phyloP scores from a whole-genome alignment of 37 sponge, comb jelly and placozoan genomes.

The Haliclona indistincta region DNA sequence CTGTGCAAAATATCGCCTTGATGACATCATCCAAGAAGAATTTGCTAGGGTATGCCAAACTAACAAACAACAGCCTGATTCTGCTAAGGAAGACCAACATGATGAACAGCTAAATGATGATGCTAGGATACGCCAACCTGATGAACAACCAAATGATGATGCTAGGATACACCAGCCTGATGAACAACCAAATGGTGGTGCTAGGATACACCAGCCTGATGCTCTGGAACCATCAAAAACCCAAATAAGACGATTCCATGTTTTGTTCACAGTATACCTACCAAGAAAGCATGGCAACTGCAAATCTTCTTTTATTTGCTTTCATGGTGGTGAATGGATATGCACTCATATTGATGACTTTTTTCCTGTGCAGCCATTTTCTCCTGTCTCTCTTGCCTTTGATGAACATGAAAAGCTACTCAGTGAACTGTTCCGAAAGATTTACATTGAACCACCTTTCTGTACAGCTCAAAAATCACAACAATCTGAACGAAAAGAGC shows the following conservation, averaged over 20 bases:
- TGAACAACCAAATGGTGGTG: not conserved
- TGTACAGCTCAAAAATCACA: no score
- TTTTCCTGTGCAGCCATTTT: slow-evolving; percentile 5
- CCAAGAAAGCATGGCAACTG: slow-evolving; percentile 41
- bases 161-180: not conserved
- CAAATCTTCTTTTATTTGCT: slow-evolving; percentile 60
- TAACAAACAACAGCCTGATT: no score
- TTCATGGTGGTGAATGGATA: slow-evolving; percentile 74
- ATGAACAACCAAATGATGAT: not conserved
- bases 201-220: not conserved
- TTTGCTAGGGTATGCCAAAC: not conserved
- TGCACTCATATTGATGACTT: slow-evolving; percentile 75
- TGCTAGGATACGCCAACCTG: no score
- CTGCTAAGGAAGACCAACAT: no score
- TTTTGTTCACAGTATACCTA: slow-evolving; percentile 59
- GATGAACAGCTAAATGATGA: no score
- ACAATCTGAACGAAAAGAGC: no score
- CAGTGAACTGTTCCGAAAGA: no score
- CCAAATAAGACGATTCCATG: slow-evolving; percentile 22
- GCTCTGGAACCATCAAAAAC: no score
- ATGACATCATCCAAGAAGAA: slow-evolving; percentile 4
- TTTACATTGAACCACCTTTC: no score
- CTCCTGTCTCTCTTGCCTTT: not conserved
- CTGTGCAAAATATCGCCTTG: slow-evolving; percentile 79
- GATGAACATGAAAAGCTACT: no score